Conservation (phyloP, 2,113 vertebrate species). For the Neoarius graeffei region DNA sequence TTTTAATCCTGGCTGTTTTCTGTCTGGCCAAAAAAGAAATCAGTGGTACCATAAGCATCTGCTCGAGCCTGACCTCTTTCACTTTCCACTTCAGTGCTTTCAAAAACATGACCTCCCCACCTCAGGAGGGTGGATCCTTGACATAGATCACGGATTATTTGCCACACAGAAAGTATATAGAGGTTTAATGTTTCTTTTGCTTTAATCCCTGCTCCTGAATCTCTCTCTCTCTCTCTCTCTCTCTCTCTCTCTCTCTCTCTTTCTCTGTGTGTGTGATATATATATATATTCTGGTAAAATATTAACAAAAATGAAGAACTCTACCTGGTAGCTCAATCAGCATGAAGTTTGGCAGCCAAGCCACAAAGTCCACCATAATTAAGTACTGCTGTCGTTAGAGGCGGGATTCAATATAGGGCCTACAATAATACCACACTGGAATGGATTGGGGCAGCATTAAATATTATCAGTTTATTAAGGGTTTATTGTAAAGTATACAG, state of each 20-base stretch:
- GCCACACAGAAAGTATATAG: conserved; percentile 13
- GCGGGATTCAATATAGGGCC: too few species aligned
- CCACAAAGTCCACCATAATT: too few species aligned
- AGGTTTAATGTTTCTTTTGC: background rate
- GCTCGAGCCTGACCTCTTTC: conserved; percentile 33
- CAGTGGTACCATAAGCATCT: conserved; percentile 34
- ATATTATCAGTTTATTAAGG: too few species aligned
- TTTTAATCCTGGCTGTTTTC: conserved; percentile 37
- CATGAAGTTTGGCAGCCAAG: too few species aligned
- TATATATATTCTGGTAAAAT: too few species aligned
- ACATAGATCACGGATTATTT: conserved; percentile 7
- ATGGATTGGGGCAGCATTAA: too few species aligned
- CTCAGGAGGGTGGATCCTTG: conserved; percentile 20
- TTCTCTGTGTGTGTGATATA: background rate
- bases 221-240: background rate
- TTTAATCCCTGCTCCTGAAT: background rate
- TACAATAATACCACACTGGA: too few species aligned
- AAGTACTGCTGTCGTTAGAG: too few species aligned
- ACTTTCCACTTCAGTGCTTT: conserved; percentile 44
- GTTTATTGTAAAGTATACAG: too few species aligned
- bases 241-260: background rate
- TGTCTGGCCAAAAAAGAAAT: conserved; percentile 31
- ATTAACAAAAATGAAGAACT: too few species aligned
- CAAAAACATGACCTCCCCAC: conserved; percentile 29
- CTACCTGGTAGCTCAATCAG: too few species aligned